Evolutionary conservation across 2,888 invertebrate genomes (phyloP).

Genomic region (Zonitis immaculata): DNA sequence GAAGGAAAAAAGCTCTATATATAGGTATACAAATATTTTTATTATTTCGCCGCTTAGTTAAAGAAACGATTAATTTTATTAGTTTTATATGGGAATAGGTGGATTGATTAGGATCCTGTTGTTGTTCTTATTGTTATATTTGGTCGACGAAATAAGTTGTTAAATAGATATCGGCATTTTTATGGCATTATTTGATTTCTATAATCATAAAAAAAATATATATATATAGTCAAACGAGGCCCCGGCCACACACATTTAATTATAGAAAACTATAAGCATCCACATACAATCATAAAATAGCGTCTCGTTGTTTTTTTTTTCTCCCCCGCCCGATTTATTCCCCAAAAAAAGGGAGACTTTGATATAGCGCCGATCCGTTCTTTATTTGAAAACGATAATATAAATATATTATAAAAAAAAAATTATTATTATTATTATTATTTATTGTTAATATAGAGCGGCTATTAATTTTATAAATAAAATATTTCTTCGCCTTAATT

Average conservation of each 20-base stretch:
- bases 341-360: background rate
- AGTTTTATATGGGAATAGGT: constrained; percentile 13
- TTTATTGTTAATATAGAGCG: constrained; percentile 5
- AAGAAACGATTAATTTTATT: constrained; percentile 25
- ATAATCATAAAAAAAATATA: constrained; percentile 34
- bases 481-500: constrained; percentile 8
- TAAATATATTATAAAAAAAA: constrained; percentile 8
- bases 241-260: constrained; percentile 30
- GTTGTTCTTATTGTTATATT: constrained; percentile 10
- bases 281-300: constrained; percentile 21
- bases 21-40: no score
- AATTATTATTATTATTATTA: constrained; percentile 5
- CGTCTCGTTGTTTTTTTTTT: background rate
- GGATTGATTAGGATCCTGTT: constrained; percentile 12
- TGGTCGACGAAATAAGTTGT: constrained; percentile 38
- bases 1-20: no score
- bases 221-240: no score
- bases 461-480: constrained; percentile 17
- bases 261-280: constrained; percentile 9
- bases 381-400: background rate
- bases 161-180: constrained; percentile 41
- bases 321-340: no score
- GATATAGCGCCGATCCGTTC: background rate
- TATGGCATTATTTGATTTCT: constrained; percentile 32
- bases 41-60: constrained; percentile 16